phyloP scores from a whole-genome alignment of 2,113 vertebrate genomes.

The Vidua chalybeata region DNA sequence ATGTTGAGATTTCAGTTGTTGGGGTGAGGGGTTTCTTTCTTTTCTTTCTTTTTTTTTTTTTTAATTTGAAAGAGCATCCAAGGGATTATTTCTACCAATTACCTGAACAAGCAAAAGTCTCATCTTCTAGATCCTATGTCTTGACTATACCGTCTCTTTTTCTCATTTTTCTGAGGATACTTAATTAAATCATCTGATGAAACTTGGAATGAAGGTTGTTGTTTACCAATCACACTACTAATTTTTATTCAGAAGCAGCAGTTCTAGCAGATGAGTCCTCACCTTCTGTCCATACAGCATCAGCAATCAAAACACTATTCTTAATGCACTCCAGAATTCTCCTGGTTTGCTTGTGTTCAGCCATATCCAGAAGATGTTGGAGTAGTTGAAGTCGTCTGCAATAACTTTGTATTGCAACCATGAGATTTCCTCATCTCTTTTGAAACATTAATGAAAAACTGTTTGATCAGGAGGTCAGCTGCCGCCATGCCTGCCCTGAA shows the following conservation, averaged over 20 bases:
- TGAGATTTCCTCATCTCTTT: not conserved
- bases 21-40: no score
- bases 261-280: not conserved
- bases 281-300: not conserved
- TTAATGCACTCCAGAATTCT: not conserved
- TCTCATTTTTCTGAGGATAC: not conserved
- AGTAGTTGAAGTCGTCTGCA: not conserved
- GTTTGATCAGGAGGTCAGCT: not conserved
- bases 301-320: not conserved
- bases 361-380: rapidly evolving
- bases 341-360: not conserved
- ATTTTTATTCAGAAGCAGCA: not conserved
- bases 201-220: not conserved
- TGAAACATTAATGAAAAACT: not conserved
- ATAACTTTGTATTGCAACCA: not conserved
- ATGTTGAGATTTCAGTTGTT: not conserved
- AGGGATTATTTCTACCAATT: not conserved
- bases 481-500: no score
- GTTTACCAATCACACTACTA: not conserved
- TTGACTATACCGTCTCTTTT: not conserved
- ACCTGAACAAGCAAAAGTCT: not conserved
- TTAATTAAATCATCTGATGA: not conserved
- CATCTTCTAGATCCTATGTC: not conserved
- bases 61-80: rapidly evolving
- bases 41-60: rapidly evolving